Base-by-base conservation (phyloP, 2,888 invertebrate species). In the Branchipolynoe longqiensis region DNA sequence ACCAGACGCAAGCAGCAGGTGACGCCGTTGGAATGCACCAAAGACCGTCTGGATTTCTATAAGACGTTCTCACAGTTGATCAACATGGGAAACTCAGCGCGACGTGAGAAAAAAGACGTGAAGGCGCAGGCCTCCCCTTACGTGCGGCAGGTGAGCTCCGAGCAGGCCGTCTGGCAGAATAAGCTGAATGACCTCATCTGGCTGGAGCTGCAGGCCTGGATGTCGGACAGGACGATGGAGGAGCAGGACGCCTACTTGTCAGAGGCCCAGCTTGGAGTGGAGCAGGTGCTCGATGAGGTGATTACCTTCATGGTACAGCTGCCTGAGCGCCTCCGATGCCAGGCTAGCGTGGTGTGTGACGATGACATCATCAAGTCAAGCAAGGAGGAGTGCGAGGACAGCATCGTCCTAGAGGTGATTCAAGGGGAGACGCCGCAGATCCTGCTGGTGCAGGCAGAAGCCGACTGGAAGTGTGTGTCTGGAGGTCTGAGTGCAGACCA, bases 181-280 rank as follows among this genome's bases (percentile, higher is more conserved):
- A 97, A 97, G 94, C 94, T 97, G 82, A 97, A 97, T 94, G 98
- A 98, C 94, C 95, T 97, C 89, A 96, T 98, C 90, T 98, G 98
- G 98, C 94, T 98, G 90, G 98, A 98, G 94, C 94, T 98, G 87
- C 97, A 97, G 94, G 98, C 98, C 0, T 96, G 96, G 95, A 48
- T 28, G 59, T 88, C 88, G 86, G 88, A 89, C 28, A 59, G 97
- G 74, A 95, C 95, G 0, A 95, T 96, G 28, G 95, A 96, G 83
- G 96, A 96, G 90, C 97, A 97, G 94, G 97, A 97, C 93, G 95
- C 95, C 85, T 96, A 95, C 25, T 94, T 98, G 28, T 96, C 96
- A 91, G 94, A 95, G 69, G 96, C 96, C 90, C 95, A 97, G 59
- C 95, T 96, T 90, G 95, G 95, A 85, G 96, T 97, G 87, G 96